A percentile compares a stretch with the other conserved stretches of the same genome.
Evolutionary conservation across 1,140 invertebrate species (phyloP).

Genomic region (Lepidotrigona ventralis): DNA sequence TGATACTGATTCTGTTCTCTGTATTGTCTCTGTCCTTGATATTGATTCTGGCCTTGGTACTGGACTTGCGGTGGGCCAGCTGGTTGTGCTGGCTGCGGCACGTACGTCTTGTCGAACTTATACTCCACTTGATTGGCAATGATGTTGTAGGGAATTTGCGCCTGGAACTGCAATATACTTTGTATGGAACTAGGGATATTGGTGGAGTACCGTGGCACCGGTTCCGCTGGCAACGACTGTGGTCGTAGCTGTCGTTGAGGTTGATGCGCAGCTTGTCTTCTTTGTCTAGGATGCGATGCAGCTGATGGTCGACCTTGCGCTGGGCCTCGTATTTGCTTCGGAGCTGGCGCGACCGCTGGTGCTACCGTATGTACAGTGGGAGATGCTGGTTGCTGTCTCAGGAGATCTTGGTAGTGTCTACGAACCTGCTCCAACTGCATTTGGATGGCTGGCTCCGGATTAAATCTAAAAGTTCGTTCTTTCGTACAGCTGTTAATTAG

Average conservation of each 20-base stretch:
- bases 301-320: slow-evolving; percentile 29
- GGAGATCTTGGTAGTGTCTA: background rate
- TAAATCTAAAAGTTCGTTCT: slow-evolving; percentile 32
- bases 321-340: background rate
- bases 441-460: slow-evolving; percentile 10
- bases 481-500: background rate
- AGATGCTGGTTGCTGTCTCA: slow-evolving; percentile 12
- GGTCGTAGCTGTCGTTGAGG: slow-evolving; percentile 41
- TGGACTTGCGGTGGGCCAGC: slow-evolving; percentile 29
- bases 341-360: slow-evolving; percentile 50
- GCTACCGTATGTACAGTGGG: slow-evolving; percentile 1
- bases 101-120: slow-evolving; percentile 72
- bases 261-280: slow-evolving; percentile 58
- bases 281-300: slow-evolving; percentile 42
- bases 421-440: slow-evolving; percentile 31
- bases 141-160: slow-evolving; percentile 76
- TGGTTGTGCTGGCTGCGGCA: slow-evolving; percentile 69
- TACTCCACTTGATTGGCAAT: slow-evolving; percentile 74
- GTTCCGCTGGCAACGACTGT: slow-evolving; percentile 63
- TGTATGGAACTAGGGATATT: slow-evolving; percentile 72
- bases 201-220: slow-evolving; percentile 72
- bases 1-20: slow-evolving; percentile 26
- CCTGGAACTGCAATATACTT: slow-evolving; percentile 72
- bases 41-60: slow-evolving; percentile 24
- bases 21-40: slow-evolving; percentile 44